These are phyloP conservation scores for Pitangus sulphuratus DNA, from an alignment of 2,797 vertebrate genomes.

Conservation along the genomic window DNA sequence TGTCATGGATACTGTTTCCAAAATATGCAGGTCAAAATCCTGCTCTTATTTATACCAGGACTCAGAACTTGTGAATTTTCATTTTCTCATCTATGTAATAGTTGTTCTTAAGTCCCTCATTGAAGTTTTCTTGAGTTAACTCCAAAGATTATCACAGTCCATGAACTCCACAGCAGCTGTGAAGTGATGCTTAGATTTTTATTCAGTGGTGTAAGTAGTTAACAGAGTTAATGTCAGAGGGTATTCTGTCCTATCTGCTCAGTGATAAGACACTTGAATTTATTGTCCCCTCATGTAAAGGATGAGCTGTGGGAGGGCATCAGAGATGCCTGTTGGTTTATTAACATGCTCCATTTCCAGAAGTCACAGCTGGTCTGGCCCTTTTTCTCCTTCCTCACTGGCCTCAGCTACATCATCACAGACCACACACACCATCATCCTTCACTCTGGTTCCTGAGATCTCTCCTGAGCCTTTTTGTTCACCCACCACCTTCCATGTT, in stretches of 20 bases:
- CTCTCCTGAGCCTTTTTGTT: background rate
- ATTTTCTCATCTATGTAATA: background rate
- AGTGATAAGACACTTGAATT: background rate
- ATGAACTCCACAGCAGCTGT: background rate
- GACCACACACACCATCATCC: accelerated
- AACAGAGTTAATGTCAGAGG: background rate
- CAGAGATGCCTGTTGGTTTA: background rate
- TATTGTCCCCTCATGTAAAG: background rate
- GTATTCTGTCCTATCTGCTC: background rate
- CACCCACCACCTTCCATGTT: background rate
- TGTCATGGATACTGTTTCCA: background rate
- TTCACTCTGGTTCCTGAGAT: background rate
- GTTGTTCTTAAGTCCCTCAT: background rate
- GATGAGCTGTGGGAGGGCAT: background rate
- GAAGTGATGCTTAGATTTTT: background rate
- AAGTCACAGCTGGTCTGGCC: background rate
- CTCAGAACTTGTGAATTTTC: background rate
- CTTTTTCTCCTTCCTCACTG: background rate
- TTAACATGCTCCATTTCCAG: background rate
- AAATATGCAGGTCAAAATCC: background rate
- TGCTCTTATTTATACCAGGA: background rate
- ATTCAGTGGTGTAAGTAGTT: background rate
- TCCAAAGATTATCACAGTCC: background rate
- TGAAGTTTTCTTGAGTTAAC: background rate
- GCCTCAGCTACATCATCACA: background rate